A percentile compares a stretch with the other conserved stretches of the same genome.
Conservation (phyloP, 2,113 vertebrate genomes). For the Leuciscus idus region DNA sequence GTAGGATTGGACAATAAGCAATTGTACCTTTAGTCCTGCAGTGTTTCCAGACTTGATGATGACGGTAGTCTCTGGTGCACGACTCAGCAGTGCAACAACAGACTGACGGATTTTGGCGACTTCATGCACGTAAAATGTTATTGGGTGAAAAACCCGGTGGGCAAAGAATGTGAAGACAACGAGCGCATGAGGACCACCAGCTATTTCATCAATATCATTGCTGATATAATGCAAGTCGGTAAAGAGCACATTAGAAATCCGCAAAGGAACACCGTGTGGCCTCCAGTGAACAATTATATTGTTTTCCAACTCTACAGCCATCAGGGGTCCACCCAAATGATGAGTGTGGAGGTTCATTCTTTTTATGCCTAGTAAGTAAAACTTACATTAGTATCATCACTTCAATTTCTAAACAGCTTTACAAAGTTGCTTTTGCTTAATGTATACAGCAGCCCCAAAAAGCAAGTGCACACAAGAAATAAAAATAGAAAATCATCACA, state of each 20-base stretch:
- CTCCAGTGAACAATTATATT: conserved; percentile 52
- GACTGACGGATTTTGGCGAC: conserved; percentile 6
- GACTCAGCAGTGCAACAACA: not conserved
- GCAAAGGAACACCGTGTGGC: conserved; percentile 46
- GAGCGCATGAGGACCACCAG: conserved; percentile 54
- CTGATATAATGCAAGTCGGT: conserved; percentile 59
- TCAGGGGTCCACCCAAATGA: conserved; percentile 33
- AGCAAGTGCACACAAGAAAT: not conserved
- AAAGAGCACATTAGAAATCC: not conserved
- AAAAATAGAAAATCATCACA: not conserved
- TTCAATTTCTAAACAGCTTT: not conserved
- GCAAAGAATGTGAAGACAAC: conserved; percentile 8
- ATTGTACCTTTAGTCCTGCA: not conserved
- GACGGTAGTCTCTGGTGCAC: conserved; percentile 17
- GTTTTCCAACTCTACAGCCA: conserved; percentile 36
- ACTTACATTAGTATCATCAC: not conserved
- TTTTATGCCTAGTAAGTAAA: conserved; percentile 30
- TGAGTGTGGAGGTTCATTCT: conserved; percentile 45
- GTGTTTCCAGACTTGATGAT: conserved; percentile 36
- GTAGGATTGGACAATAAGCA: not conserved
- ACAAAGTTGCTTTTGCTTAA: not conserved
- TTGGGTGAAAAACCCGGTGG: not conserved
- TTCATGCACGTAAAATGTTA: conserved; percentile 6
- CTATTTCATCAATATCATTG: conserved; percentile 52
- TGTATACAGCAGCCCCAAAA: conserved; percentile 1